These are phyloP conservation scores for Hypocryptadius cinnamomeus DNA, from an alignment of 2,113 vertebrate genomes.

Conservation along the genomic window DNA sequence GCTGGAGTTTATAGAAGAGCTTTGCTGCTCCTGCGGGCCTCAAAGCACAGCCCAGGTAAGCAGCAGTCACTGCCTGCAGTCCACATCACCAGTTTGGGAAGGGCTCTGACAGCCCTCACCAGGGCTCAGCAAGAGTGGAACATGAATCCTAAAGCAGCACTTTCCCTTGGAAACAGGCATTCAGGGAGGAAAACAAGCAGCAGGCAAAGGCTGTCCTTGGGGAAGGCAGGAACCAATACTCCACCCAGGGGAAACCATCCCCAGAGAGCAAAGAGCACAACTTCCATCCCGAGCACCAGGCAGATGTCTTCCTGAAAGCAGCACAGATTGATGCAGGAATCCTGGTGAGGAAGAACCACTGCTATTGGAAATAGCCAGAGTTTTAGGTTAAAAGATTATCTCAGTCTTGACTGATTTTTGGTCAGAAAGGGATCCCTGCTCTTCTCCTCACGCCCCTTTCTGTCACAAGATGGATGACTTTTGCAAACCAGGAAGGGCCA, in stretches of 20 bases:
- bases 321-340: neutral
- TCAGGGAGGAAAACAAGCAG: neutral
- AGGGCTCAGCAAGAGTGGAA: neutral
- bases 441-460: neutral
- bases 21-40: neutral
- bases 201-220: neutral
- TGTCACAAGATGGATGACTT: neutral
- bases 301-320: neutral
- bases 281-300: neutral
- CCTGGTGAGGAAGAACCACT: neutral
- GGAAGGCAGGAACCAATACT: neutral
- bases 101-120: neutral
- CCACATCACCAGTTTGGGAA: neutral
- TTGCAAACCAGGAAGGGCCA: neutral
- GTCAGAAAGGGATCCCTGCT: neutral
- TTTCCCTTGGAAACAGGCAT: neutral
- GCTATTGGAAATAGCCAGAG: neutral
- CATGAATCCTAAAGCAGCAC: neutral
- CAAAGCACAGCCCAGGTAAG: neutral
- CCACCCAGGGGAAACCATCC: neutral
- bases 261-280: neutral
- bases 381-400: neutral
- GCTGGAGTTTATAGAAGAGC: neutral
- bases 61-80: neutral
- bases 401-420: neutral